Evolutionary conservation across 2,113 vertebrate species (phyloP).

Genomic region (Ciconia stormi): DNA sequence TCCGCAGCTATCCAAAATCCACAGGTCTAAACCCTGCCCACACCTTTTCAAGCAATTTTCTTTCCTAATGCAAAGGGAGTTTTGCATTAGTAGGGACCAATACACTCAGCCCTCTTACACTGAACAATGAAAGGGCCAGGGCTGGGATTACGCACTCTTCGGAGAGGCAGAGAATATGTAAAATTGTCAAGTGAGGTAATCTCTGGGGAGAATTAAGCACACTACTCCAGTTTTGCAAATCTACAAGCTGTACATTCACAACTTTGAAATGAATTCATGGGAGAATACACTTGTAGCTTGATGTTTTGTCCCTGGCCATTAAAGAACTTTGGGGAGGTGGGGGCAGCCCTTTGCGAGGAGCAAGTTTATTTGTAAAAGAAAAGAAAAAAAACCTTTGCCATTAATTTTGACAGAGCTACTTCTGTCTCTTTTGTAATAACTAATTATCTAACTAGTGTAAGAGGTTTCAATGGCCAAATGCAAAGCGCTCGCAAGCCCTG

Average conservation of each 20-base stretch:
- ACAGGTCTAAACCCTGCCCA: neutral
- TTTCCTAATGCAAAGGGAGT: neutral
- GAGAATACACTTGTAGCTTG: neutral
- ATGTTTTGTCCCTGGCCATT: neutral
- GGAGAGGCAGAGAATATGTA: neutral
- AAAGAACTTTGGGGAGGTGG: neutral
- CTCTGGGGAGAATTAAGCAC: constrained; percentile 27
- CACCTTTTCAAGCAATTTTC: neutral
- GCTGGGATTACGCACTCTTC: neutral
- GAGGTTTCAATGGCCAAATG: constrained; percentile 43
- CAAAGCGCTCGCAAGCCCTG: constrained; percentile 34
- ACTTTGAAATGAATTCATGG: neutral
- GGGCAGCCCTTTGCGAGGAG: neutral
- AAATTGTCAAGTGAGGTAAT: neutral
- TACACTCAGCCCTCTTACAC: neutral
- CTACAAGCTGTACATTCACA: neutral
- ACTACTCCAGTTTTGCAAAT: constrained; percentile 4
- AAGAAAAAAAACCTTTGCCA: neutral
- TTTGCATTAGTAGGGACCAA: neutral
- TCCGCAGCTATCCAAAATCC: neutral
- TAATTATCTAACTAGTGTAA: constrained; percentile 34
- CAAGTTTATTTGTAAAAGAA: constrained; percentile 23
- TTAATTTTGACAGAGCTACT: constrained; percentile 41
- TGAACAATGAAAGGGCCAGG: neutral
- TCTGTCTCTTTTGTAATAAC: constrained; percentile 44